phyloP scores from a whole-genome alignment of 2,113 vertebrate species.

The Phyllostomus discolor region DNA sequence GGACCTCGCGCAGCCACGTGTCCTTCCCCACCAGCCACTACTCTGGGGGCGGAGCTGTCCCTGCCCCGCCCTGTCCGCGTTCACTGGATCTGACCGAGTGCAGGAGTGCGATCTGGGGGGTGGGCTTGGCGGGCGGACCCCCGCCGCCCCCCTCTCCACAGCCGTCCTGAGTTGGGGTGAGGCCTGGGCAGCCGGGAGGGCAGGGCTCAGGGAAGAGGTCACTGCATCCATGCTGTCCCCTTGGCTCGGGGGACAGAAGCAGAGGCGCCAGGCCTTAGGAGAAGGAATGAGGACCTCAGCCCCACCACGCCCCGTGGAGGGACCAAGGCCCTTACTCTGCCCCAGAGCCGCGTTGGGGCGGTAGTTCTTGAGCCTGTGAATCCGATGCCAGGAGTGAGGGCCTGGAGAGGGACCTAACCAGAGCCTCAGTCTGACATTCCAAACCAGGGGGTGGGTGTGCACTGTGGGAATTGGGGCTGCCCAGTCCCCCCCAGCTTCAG shows the following conservation, averaged over 20 bases:
- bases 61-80: not conserved
- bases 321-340: conserved; percentile 37
- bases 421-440: conserved; percentile 72
- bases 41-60: not conserved
- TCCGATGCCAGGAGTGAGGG: not conserved
- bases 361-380: conserved; percentile 14
- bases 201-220: conserved; percentile 31
- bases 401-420: not conserved
- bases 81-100: conserved; percentile 42
- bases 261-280: not conserved
- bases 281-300: not conserved
- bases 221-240: not conserved
- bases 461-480: conserved; percentile 38
- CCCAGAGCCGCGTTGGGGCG: not conserved
- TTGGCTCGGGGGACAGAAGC: not conserved
- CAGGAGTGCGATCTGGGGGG: conserved; percentile 66
- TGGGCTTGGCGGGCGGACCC: not conserved
- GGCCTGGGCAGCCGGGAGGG: conserved; percentile 45
- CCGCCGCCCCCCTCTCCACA: not conserved
- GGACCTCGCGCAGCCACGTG: conserved; percentile 75
- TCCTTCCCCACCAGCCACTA: not conserved
- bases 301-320: not conserved
- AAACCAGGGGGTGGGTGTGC: not conserved
- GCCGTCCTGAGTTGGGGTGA: not conserved
- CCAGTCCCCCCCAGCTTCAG: conserved; percentile 53